A percentile compares a stretch with the other conserved stretches of the same genome.
Conservation (phyloP, 2,113 vertebrate species). For the Erythrocercus mccallii region DNA sequence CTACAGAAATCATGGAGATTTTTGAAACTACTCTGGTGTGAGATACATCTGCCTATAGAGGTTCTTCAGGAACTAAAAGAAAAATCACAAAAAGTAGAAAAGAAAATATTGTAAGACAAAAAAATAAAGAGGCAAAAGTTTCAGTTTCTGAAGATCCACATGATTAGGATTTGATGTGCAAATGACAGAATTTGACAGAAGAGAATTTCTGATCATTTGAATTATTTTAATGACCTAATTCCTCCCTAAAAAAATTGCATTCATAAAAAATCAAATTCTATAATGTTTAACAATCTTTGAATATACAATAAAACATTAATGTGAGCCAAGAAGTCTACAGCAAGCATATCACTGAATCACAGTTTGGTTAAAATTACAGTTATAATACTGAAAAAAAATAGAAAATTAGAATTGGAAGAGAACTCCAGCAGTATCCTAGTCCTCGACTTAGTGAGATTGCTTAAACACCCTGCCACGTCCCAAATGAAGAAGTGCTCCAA, state of each 20-base stretch:
- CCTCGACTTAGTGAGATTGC: not conserved
- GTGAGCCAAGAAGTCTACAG: not conserved
- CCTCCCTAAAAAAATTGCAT: not conserved
- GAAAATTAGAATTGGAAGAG: not conserved
- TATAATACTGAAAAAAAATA: not conserved
- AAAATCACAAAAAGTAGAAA: not conserved
- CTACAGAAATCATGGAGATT: not conserved
- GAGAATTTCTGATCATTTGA: not conserved
- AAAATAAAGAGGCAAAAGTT: not conserved
- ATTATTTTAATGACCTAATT: not conserved
- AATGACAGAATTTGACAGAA: not conserved
- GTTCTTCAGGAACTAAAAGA: not conserved
- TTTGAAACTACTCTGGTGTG: not conserved
- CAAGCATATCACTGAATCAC: not conserved
- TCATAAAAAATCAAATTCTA: not conserved
- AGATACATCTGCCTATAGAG: not conserved
- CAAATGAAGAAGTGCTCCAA: not conserved
- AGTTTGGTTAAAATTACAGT: not conserved
- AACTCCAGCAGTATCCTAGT: not conserved
- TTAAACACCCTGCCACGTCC: not conserved
- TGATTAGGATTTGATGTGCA: not conserved
- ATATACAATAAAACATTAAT: not conserved
- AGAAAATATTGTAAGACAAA: not conserved
- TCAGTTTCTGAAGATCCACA: not conserved
- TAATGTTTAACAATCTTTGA: not conserved